Evolutionary conservation across 2,113 vertebrate genomes (phyloP).

Genomic region (Oceanodroma tethys): DNA sequence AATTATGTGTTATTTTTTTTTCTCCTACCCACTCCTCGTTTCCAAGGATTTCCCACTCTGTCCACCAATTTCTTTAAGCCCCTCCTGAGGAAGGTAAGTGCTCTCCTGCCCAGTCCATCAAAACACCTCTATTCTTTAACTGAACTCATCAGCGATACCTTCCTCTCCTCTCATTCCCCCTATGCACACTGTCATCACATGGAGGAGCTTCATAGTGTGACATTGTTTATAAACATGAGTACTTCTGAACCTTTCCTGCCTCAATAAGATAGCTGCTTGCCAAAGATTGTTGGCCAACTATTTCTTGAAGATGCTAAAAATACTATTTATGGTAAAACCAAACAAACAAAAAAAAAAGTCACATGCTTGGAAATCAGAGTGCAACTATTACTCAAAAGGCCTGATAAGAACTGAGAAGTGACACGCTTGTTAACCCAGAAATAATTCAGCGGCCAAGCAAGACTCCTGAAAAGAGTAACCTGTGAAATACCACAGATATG

Average conservation of each 20-base stretch:
- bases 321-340: slow-evolving; percentile 7
- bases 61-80: background rate
- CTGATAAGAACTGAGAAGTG: background rate
- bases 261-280: background rate
- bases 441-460: background rate
- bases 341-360: background rate
- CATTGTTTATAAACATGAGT: background rate
- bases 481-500: background rate
- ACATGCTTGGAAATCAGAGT: background rate
- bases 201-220: background rate
- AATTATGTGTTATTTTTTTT: background rate
- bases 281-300: background rate
- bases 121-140: background rate
- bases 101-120: background rate
- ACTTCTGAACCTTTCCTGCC: background rate
- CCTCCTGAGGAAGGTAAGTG: background rate
- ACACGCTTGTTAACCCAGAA: background rate
- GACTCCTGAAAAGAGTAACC: background rate
- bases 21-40: background rate
- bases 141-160: rapidly evolving
- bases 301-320: background rate
- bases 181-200: background rate
- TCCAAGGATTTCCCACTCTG: background rate
- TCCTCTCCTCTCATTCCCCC: background rate
- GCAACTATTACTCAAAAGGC: background rate